Percentiles rank a stretch among this genome's conserved stretches.
Evolutionary conservation across 2,797 vertebrate species (phyloP).

Genomic region (Phyllotis vaccarum): DNA sequence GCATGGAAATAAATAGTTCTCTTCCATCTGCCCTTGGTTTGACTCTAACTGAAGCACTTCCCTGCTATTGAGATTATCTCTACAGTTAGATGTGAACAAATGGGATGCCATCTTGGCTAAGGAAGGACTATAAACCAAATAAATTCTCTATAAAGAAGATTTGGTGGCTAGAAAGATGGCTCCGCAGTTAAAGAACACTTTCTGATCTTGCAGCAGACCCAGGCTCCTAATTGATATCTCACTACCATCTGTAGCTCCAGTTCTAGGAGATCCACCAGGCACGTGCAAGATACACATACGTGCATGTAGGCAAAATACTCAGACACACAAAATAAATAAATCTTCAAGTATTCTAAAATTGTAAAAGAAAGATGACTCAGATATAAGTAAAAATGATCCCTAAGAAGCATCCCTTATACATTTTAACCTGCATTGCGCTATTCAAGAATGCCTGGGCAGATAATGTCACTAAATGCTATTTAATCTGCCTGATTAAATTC

Average conservation of each 20-base stretch:
- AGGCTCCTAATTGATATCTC: neutral
- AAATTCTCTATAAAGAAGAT: conserved; percentile 53
- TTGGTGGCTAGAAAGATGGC: neutral
- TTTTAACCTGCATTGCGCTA: conserved; percentile 54
- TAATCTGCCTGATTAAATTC: conserved; percentile 78
- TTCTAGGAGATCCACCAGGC: neutral
- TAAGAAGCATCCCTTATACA: conserved; percentile 63
- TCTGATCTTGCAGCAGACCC: neutral
- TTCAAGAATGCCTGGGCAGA: conserved; percentile 68
- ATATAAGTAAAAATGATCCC: conserved; percentile 43
- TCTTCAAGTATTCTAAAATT: neutral
- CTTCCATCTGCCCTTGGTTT: conserved; percentile 57
- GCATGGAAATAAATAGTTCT: neutral
- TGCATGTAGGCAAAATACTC: neutral
- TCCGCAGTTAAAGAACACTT: neutral
- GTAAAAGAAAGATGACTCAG: conserved; percentile 53
- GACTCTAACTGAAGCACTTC: conserved; percentile 47
- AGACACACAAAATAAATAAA: neutral
- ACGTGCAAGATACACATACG: too few relatives aligned
- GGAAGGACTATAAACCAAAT: conserved; percentile 56
- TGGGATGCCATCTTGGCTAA: conserved; percentile 32
- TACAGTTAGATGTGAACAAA: conserved; percentile 48
- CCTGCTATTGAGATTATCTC: conserved; percentile 52
- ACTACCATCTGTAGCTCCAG: neutral
- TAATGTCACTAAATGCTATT: conserved; percentile 69